Conservation (phyloP, 2,888 invertebrate genomes). For the Cephalotes varians region DNA sequence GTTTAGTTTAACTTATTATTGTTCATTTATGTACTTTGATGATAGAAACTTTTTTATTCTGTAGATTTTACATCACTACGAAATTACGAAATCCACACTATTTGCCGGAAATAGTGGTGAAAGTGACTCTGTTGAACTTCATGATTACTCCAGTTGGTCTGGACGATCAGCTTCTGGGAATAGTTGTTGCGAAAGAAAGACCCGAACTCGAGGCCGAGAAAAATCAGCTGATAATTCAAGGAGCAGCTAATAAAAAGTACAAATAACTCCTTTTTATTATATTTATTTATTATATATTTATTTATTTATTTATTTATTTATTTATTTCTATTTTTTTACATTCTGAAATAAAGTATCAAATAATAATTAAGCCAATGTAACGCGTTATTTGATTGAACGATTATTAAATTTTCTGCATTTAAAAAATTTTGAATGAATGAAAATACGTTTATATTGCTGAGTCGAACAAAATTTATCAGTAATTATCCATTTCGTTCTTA, state of each 20-base stretch:
- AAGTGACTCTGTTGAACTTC: slow-evolving; percentile 97
- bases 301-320: too few relatives aligned
- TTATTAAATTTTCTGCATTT: slow-evolving; percentile 24
- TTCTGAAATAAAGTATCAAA: not conserved
- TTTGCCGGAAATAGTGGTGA: slow-evolving; percentile 96
- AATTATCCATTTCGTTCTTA: slow-evolving; percentile 1
- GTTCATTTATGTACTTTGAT: not conserved
- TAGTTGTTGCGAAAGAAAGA: slow-evolving; percentile 96
- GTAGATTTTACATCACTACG: slow-evolving; percentile 96
- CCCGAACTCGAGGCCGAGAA: slow-evolving; percentile 97
- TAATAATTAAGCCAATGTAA: not conserved
- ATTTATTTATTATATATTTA: not conserved
- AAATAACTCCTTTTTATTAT: not conserved
- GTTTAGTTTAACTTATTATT: too few relatives aligned
- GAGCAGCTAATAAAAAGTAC: slow-evolving; percentile 92
- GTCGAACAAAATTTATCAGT: not conserved
- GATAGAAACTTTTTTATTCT: not conserved
- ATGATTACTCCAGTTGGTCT: slow-evolving; percentile 96
- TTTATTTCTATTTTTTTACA: not conserved
- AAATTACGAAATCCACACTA: slow-evolving; percentile 98
- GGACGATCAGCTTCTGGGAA: slow-evolving; percentile 95
- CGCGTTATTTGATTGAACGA: slow-evolving; percentile 3
- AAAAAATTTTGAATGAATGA: not conserved
- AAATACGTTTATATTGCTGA: not conserved
- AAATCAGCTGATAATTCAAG: slow-evolving; percentile 94